These are phyloP conservation scores for Apotomis turbidana DNA, from an alignment of 2,888 invertebrate genomes.

Conservation along the genomic window DNA sequence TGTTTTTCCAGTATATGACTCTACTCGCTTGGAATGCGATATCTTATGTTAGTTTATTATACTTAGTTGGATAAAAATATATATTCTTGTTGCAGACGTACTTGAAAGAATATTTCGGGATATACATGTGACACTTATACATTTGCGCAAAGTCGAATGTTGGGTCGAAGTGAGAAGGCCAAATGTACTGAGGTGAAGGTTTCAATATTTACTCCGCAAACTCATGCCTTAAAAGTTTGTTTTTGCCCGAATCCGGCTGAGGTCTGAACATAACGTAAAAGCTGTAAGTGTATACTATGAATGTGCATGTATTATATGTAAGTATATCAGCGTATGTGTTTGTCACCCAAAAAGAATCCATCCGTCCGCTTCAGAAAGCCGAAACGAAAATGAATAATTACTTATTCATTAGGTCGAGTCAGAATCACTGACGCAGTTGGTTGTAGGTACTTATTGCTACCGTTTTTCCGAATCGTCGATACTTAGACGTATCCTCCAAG, in stretches of 20 bases:
- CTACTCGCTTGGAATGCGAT: neutral
- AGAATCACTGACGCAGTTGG: no score
- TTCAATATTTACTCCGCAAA: conserved; percentile 1
- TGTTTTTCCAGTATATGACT: neutral
- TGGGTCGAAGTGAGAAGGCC: conserved; percentile 1
- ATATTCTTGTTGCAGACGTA: neutral
- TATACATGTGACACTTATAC: neutral
- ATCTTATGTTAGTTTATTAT: neutral
- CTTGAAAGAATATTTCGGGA: neutral
- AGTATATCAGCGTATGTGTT: no score
- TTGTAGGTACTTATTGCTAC: no score
- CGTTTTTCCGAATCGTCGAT: no score
- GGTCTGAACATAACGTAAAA: neutral
- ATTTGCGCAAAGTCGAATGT: conserved; percentile 13
- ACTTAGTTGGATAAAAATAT: neutral
- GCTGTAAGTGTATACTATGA: neutral
- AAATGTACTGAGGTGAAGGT: conserved; percentile 4
- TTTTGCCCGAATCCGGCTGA: neutral
- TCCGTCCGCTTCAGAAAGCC: no score
- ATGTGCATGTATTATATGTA: neutral
- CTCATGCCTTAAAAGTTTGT: neutral
- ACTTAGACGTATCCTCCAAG: no score
- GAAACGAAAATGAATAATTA: no score
- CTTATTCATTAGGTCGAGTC: no score
- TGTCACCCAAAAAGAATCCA: no score